Percentiles rank a stretch among this genome's conserved stretches.
phyloP scores from a whole-genome alignment of 2,113 vertebrate species.

The Trochalopteron elliotii region DNA sequence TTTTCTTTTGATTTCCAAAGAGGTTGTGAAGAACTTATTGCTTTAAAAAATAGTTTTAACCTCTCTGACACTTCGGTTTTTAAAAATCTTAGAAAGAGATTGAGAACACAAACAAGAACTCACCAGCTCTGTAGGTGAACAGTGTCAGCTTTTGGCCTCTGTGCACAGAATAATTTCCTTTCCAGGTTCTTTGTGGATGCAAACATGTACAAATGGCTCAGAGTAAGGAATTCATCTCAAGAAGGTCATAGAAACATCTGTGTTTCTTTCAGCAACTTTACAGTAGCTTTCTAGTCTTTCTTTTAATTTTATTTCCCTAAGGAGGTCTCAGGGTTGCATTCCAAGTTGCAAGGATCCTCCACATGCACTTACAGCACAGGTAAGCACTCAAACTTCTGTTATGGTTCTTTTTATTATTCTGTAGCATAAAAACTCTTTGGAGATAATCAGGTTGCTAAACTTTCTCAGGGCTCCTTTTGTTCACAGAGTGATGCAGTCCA shows the following conservation, averaged over 20 bases:
- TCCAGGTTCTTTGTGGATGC: neutral
- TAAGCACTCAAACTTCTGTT: neutral
- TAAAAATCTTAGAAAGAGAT: neutral
- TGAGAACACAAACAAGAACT: slow-evolving; percentile 19
- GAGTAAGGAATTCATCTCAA: neutral
- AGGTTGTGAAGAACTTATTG: neutral
- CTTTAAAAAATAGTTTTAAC: slow-evolving; percentile 48
- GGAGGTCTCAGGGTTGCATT: neutral
- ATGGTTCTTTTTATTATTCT: neutral
- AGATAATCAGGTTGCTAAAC: neutral
- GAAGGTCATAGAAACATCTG: neutral
- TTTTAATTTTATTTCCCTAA: neutral
- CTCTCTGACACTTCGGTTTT: slow-evolving; percentile 22
- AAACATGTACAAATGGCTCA: neutral
- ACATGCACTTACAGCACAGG: neutral
- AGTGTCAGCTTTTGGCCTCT: neutral
- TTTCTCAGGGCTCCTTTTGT: neutral
- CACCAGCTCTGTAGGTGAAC: neutral
- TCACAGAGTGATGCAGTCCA: neutral
- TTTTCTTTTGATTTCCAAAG: slow-evolving; percentile 44
- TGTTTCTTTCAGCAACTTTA: neutral
- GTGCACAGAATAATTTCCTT: neutral
- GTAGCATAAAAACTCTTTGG: neutral
- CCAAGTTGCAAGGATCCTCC: neutral
- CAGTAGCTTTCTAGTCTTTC: neutral